Percentiles rank a stretch among this genome's conserved stretches.
These are phyloP conservation scores for Perccottus glenii DNA, from an alignment of 2,113 vertebrate species.

Conservation along the genomic window DNA sequence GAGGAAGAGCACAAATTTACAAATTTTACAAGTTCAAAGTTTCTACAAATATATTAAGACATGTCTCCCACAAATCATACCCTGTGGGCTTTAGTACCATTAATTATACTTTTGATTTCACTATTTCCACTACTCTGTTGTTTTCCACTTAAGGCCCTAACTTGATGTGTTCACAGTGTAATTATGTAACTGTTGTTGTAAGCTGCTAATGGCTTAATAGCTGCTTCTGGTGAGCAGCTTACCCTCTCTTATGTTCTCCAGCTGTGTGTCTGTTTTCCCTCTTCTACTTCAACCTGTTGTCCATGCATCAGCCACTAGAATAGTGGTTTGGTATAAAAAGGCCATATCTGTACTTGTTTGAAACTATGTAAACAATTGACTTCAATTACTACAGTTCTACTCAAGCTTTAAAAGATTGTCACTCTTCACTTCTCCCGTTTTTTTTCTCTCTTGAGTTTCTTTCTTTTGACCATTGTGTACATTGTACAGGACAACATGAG, in stretches of 20 bases:
- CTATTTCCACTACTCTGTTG: neutral
- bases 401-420: neutral
- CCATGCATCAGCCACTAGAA: neutral
- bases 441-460: neutral
- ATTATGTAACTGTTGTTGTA: slow-evolving; percentile 48
- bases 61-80: slow-evolving; percentile 8
- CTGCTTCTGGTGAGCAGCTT: slow-evolving; percentile 31
- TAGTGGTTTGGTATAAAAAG: neutral
- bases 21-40: slow-evolving; percentile 67
- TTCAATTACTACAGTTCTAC: neutral
- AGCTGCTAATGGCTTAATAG: slow-evolving; percentile 61
- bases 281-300: neutral
- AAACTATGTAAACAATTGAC: neutral
- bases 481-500: slow-evolving; percentile 56
- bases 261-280: slow-evolving; percentile 4
- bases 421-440: neutral
- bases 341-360: neutral
- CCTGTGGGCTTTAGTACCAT: too few relatives aligned
- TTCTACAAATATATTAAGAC: slow-evolving; percentile 59
- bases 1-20: slow-evolving; percentile 74
- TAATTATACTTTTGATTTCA: neutral
- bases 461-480: slow-evolving; percentile 18
- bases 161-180: slow-evolving; percentile 33
- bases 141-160: slow-evolving; percentile 10
- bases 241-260: slow-evolving; percentile 58